These are phyloP conservation scores for Dicycla oo DNA, from an alignment of 2,888 invertebrate genomes.

Conservation along the genomic window DNA sequence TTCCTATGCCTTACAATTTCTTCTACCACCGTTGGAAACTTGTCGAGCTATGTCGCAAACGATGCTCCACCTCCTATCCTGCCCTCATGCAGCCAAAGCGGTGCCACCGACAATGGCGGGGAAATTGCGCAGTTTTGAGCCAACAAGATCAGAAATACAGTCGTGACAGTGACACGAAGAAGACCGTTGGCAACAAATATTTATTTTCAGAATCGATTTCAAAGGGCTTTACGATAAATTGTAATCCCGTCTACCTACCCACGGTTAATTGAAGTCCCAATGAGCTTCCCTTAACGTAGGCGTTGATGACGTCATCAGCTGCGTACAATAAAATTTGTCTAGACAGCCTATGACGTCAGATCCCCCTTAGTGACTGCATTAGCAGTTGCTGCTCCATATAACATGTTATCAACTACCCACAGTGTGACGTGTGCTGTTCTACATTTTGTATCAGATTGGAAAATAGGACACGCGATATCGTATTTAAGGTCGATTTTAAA, in stretches of 20 bases:
- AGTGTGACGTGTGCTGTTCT: constrained; percentile 30
- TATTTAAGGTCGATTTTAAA: constrained; percentile 23
- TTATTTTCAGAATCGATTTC: constrained; percentile 3
- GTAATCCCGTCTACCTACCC: constrained; percentile 12
- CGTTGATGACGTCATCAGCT: constrained; percentile 75
- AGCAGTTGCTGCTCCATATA: constrained; percentile 54
- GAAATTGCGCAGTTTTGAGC: no score
- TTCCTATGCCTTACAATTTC: constrained; percentile 20
- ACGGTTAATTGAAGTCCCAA: constrained; percentile 26
- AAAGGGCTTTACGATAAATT: constrained; percentile 12
- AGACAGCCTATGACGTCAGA: constrained; percentile 77
- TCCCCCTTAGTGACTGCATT: constrained; percentile 43
- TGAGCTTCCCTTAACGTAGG: constrained; percentile 35
- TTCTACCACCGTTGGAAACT: no score
- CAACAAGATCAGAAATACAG: no score
- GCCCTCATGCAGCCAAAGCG: no score
- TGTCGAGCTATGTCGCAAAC: no score
- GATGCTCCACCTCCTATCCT: no score
- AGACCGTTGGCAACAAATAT: background rate
- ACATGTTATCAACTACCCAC: constrained; percentile 48
- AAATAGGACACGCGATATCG: constrained; percentile 22
- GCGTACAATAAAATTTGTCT: constrained; percentile 76
- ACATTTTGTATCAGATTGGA: constrained; percentile 39
- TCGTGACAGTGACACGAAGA: no score
- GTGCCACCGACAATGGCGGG: no score